phyloP scores from a whole-genome alignment of 2,888 invertebrate genomes.

The Rhagonycha fulva region DNA sequence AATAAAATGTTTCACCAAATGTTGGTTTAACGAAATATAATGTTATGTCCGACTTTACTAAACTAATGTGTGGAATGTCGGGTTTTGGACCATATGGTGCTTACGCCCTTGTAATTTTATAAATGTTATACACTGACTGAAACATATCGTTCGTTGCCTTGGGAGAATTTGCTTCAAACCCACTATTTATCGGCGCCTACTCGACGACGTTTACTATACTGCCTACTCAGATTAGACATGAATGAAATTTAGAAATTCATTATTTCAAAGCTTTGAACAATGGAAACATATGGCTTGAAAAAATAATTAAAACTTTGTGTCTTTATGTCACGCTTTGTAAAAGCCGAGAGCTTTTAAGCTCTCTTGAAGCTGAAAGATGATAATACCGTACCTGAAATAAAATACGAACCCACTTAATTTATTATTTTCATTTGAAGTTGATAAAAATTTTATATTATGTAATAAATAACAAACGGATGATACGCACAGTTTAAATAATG shows the following conservation, averaged over 20 bases:
- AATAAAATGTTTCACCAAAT: neutral
- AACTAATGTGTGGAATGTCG: neutral
- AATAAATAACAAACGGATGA: neutral
- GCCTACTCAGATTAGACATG: slow-evolving; percentile 23
- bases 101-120: slow-evolving; percentile 24
- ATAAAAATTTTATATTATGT: neutral
- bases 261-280: neutral
- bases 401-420: neutral
- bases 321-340: neutral
- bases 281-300: neutral
- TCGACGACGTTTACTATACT: slow-evolving; percentile 14
- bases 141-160: slow-evolving; percentile 18
- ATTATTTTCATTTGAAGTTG: neutral
- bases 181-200: slow-evolving; percentile 26
- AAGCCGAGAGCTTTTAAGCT: neutral
- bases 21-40: neutral
- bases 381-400: neutral
- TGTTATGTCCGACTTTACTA: neutral
- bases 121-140: slow-evolving; percentile 20
- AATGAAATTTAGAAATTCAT: slow-evolving; percentile 16
- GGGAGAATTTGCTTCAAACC: slow-evolving; percentile 20
- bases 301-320: neutral
- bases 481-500: neutral
- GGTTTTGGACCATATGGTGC: slow-evolving; percentile 22
- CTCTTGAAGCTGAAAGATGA: neutral